Base-by-base conservation (phyloP, 2,797 vertebrate genomes). In the Urophycis tenuis region DNA sequence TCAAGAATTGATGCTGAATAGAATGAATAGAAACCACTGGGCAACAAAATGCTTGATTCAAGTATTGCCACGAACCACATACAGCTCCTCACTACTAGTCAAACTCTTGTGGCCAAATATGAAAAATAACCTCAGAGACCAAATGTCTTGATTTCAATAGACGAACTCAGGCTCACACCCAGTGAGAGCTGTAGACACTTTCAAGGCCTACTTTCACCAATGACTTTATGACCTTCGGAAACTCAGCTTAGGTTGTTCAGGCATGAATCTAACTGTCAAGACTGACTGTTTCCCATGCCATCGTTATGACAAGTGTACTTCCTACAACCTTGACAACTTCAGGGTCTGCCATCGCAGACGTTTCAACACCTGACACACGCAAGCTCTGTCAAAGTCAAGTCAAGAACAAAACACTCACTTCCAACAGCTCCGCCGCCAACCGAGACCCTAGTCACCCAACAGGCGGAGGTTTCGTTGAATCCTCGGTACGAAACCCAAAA, bases 331-430 rank as follows among this genome's bases (percentile, higher is more conserved):
- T 12, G 72, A 33, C 39, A 80, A 72, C 19, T 74, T 76, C 15
- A 53, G 76, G 2, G 0, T 36, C 72, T 34, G 6, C 12, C 30
- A 29, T 73, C 22, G 73, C 39, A 35, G 34, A 71, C 17, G 29
- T 32, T 77, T 32, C 70, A 78, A 82, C 79, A 78, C 74, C 85
- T 79, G 39, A 79, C 33, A 75, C 71, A 32, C 39, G 10, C 15
- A 85, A 81, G 80, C 80, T 84, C 74, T 49, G 80, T 69, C 88
- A 92, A 93, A 90, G 92, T 92, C 90, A 92, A 87, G 73, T 87
- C 87, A 92, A 89, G 89, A 91, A 87, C 90, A 91, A 64, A 71
- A 78, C 8, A 75, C 84, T 81, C 80, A 60, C 32, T 74, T 45
- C 30, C 7, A 33, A 75, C 64, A 34, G 45, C 25, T 9, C 19